These are phyloP conservation scores for Sialia sialis DNA, from an alignment of 2,113 vertebrate genomes.

Conservation along the genomic window DNA sequence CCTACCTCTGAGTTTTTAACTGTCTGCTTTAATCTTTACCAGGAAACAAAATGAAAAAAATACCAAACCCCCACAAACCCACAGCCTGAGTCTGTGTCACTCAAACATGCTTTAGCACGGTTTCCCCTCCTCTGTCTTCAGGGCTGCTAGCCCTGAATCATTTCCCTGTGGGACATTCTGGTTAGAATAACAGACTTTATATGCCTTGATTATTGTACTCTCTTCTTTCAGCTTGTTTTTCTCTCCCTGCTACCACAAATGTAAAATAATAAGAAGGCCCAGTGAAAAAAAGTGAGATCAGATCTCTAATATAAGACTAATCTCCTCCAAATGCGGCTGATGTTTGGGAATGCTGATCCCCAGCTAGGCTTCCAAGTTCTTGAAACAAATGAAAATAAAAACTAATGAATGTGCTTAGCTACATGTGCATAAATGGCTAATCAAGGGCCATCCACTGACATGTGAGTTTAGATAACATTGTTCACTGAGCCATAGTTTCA, in stretches of 20 bases:
- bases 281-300: not conserved
- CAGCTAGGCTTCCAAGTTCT: not conserved
- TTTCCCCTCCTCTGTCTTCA: not conserved
- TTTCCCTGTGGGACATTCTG: not conserved
- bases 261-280: not conserved
- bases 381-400: not conserved
- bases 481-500: not conserved
- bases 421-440: not conserved
- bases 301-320: not conserved
- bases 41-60: not conserved
- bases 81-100: not conserved
- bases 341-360: not conserved
- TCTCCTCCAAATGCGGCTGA: rapidly evolving
- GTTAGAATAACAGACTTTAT: not conserved
- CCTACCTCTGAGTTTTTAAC: not conserved
- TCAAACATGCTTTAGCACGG: not conserved
- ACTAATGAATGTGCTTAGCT: not conserved
- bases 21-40: not conserved
- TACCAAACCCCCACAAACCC: not conserved
- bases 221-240: not conserved
- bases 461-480: not conserved
- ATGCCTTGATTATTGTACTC: not conserved
- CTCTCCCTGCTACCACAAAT: not conserved
- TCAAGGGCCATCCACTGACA: not conserved
- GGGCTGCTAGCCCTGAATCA: not conserved